Evolutionary conservation across 2,888 invertebrate species (phyloP), one percentile per base, ranked within the genome.

Genomic region (Nezara viridula): DNA sequence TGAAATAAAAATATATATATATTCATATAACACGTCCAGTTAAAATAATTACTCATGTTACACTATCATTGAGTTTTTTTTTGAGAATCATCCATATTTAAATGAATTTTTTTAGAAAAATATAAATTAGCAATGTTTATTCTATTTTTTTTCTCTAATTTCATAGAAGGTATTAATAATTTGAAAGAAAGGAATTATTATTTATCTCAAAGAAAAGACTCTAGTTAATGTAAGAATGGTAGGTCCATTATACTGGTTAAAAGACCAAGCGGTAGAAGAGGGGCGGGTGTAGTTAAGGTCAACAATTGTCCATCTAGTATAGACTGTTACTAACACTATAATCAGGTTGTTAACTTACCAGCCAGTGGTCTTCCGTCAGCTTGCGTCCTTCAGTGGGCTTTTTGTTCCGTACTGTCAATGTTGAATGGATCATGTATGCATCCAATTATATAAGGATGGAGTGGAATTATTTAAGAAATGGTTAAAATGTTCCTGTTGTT

Each of bases 281-380:
- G 37, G 16, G 19, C 37, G 37, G 12, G 73, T 9, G 16, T 37
- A 21, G 73, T 40, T 77, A 40, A 40, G 77, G 77, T 77, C 77
- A 77, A 24, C 21, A 77, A 77, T 77, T 40, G 40, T 77, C 37
- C 21, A n/a, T 5, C 77, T 27, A 37, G 40, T 7, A 27, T 73
- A 37, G 77, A 77, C 77, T 77, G 77, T 77, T 77, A 77, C 77
- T 77, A 77, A 40, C 10, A 77, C 77, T 77, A 73, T 73, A 77
- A 77, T 77, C 77, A 77, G 77, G 27, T 27, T 27, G 77, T 40
- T 77, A 14, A 24, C 77, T 40, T 77, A 77, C 21, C 3, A 37
- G 40, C 7, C 19, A 37, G 40, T 40, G 32, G 24, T 77, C 77
- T 77, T 40, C 60, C 27, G 27, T 60, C 60, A 60, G 19, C 6